These are phyloP conservation scores for Pipistrellus nathusii DNA, from an alignment of 2,797 vertebrate genomes.

Conservation along the genomic window DNA sequence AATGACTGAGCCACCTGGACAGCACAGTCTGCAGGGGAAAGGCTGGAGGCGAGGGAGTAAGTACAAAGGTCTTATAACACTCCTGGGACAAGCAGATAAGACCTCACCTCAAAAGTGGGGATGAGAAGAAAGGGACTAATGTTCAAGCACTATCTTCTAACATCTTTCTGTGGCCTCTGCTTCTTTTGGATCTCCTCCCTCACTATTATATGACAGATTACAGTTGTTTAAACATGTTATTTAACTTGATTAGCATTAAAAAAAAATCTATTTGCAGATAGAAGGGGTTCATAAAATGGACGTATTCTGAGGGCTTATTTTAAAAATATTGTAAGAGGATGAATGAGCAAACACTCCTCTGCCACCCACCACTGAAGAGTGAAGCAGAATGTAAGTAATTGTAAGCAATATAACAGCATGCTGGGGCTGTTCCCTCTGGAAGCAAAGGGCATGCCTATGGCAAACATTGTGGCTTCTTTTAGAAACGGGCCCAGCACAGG, in stretches of 20 bases:
- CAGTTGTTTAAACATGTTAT: not conserved
- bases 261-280: not conserved
- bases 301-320: slow-evolving; percentile 11
- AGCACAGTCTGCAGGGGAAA: not conserved
- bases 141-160: not conserved
- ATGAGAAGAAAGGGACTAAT: not conserved
- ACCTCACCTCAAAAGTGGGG: not conserved
- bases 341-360: not conserved
- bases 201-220: not conserved
- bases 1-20: not conserved
- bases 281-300: slow-evolving; percentile 31
- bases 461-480: not conserved
- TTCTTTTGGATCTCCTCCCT: not conserved
- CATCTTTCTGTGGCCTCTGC: not conserved
- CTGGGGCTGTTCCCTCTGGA: not conserved
- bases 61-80: not conserved
- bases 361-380: not conserved
- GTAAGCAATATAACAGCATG: not conserved
- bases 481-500: not conserved
- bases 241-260: not conserved
- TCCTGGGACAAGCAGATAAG: not conserved
- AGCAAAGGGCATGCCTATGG: not conserved
- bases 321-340: not conserved
- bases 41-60: not conserved
- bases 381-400: not conserved